Evolutionary conservation across 2,113 vertebrate species (phyloP).

Genomic region (Cololabis saira): DNA sequence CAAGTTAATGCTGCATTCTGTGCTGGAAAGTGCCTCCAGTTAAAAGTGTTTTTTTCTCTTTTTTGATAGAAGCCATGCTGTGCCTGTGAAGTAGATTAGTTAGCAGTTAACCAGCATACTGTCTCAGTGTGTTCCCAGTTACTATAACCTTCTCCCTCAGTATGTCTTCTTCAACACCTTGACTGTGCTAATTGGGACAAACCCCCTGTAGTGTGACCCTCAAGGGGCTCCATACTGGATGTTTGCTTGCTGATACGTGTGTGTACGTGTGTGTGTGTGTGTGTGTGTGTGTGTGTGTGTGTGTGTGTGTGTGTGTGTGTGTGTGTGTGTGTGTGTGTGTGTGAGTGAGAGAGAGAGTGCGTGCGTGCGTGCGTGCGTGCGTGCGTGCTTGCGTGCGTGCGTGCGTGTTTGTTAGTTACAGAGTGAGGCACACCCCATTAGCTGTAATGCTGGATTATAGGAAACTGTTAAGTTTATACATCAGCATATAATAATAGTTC

Average conservation of each 20-base stretch:
- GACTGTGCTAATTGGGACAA: conserved; percentile 71
- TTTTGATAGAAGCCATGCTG: conserved; percentile 49
- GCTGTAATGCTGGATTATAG: background rate
- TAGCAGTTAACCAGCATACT: conserved; percentile 64
- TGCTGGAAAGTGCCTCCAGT: conserved; percentile 38
- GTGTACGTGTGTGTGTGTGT: background rate
- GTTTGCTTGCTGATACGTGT: conserved; percentile 13
- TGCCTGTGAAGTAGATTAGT: conserved; percentile 67
- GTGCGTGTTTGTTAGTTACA: background rate
- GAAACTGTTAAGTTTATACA: background rate
- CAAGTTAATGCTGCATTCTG: conserved; percentile 35
- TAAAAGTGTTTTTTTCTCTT: conserved; percentile 33
- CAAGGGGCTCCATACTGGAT: conserved; percentile 38
- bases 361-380: background rate
- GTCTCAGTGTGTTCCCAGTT: conserved; percentile 65
- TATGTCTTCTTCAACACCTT: conserved; percentile 64
- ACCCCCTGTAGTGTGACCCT: conserved; percentile 61
- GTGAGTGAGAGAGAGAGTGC: too few species aligned
- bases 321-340: too few species aligned
- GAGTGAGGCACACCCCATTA: background rate
- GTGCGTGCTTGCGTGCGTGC: background rate
- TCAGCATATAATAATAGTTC: background rate
- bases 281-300: background rate
- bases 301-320: background rate
- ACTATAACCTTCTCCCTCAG: conserved; percentile 60